These are phyloP conservation scores for Sthenelais limicola DNA, from an alignment of 2,888 invertebrate genomes.

Conservation along the genomic window DNA sequence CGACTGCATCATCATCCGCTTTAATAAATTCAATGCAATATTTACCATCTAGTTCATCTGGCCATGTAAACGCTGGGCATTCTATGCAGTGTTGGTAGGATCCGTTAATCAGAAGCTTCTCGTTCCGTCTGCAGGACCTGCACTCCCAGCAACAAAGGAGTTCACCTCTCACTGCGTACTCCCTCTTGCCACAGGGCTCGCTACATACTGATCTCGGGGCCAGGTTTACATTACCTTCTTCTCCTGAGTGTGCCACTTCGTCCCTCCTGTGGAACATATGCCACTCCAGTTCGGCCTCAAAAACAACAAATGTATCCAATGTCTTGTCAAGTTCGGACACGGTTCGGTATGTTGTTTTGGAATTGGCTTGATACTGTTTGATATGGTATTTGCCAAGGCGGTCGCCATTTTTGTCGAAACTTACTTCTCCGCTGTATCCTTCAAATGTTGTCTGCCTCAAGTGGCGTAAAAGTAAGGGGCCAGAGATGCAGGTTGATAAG, in stretches of 20 bases:
- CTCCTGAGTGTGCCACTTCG: background rate
- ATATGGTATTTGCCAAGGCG: background rate
- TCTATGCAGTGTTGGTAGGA: background rate
- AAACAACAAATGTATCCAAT: background rate
- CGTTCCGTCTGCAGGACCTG: background rate
- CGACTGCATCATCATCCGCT: no score
- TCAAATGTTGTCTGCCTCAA: background rate
- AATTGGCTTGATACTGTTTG: background rate
- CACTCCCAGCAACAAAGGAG: conserved; percentile 35
- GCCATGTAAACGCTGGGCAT: conserved; percentile 16
- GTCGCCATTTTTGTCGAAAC: background rate
- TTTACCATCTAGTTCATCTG: no score
- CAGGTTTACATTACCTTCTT: background rate
- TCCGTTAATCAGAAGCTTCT: background rate
- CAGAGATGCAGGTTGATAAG: background rate
- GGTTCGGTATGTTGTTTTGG: background rate
- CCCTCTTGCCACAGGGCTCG: background rate
- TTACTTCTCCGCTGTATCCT: background rate
- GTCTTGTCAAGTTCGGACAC: background rate
- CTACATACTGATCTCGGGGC: conserved; percentile 26
- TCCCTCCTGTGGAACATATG: background rate
- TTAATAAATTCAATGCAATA: no score
- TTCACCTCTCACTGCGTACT: conserved; percentile 4
- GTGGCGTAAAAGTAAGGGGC: background rate
- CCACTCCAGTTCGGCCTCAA: background rate